These are phyloP conservation scores for Ectemnius cavifrons DNA, from an alignment of 2,888 invertebrate species.

Conservation along the genomic window DNA sequence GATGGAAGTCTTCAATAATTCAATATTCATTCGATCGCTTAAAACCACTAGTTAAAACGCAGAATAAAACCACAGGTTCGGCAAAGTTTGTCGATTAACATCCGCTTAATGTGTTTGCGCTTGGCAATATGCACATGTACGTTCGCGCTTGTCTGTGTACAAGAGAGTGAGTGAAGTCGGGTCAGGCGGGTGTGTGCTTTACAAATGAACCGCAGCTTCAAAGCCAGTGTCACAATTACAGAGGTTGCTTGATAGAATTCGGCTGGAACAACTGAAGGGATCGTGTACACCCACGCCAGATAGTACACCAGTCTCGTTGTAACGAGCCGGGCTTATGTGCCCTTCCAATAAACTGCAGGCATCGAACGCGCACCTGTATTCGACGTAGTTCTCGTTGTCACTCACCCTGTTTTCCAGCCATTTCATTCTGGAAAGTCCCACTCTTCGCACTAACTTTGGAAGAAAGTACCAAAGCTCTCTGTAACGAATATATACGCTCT, in stretches of 20 bases:
- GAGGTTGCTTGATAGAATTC: slow-evolving; percentile 24
- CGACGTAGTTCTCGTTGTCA: not conserved
- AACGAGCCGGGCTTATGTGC: slow-evolving; percentile 35
- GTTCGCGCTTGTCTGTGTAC: no score
- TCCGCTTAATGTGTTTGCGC: slow-evolving; percentile 18
- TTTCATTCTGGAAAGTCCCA: no score
- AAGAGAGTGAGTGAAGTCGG: no score
- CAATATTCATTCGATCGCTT: no score
- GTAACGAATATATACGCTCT: no score
- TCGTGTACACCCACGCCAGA: slow-evolving; percentile 17
- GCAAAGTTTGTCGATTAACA: slow-evolving; percentile 2
- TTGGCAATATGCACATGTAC: not conserved
- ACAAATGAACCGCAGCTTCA: slow-evolving; percentile 49
- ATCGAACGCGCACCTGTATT: slow-evolving; percentile 11
- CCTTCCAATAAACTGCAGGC: slow-evolving; percentile 16
- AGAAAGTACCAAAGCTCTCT: no score
- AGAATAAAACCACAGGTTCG: no score
- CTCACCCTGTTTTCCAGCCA: no score
- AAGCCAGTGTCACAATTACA: slow-evolving; percentile 42
- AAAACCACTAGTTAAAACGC: no score
- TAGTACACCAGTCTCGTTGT: slow-evolving; percentile 15
- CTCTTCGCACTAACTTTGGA: no score
- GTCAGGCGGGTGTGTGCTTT: slow-evolving; percentile 8
- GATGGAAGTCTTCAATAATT: no score
- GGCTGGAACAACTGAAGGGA: slow-evolving; percentile 36